These are phyloP conservation scores for Synanthedon vespiformis DNA, from an alignment of 2,888 invertebrate genomes.

Conservation along the genomic window DNA sequence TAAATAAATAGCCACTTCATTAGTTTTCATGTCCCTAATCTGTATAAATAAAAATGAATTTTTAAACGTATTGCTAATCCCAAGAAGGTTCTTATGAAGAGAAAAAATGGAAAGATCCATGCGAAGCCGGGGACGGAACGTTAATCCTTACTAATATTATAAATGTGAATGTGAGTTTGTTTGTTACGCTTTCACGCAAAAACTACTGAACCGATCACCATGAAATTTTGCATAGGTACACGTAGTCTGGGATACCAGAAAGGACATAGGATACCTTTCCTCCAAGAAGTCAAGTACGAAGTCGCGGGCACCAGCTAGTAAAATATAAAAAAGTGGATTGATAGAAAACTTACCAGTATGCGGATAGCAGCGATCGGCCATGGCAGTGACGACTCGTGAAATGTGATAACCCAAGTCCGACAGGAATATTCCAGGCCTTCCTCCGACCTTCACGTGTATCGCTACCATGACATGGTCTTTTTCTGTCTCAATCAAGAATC, in stretches of 20 bases:
- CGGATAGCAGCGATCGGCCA: conserved; percentile 89
- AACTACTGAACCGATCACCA: too few relatives aligned
- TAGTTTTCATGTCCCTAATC: background rate
- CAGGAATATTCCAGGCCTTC: conserved; percentile 81
- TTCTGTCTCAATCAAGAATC: conserved; percentile 76
- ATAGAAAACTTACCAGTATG: conserved; percentile 76
- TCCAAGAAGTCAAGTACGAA: too few relatives aligned
- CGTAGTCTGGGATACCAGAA: too few relatives aligned
- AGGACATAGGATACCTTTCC: too few relatives aligned
- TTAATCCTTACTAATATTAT: too few relatives aligned
- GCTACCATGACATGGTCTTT: conserved; percentile 91
- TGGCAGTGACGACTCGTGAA: conserved; percentile 86
- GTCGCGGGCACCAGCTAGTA: too few relatives aligned
- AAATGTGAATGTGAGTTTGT: too few relatives aligned
- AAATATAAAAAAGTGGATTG: background rate
- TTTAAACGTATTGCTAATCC: background rate
- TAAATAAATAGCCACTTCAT: background rate
- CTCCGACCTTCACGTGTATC: conserved; percentile 79
- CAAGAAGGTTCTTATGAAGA: background rate
- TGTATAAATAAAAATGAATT: background rate
- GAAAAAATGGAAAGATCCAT: background rate
- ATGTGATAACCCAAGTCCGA: conserved; percentile 94
- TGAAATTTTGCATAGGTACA: too few relatives aligned
- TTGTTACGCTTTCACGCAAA: too few relatives aligned
- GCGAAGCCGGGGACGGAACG: background rate